These are phyloP conservation scores for Callaeas wilsoni DNA, from an alignment of 2,113 vertebrate genomes.

Conservation along the genomic window DNA sequence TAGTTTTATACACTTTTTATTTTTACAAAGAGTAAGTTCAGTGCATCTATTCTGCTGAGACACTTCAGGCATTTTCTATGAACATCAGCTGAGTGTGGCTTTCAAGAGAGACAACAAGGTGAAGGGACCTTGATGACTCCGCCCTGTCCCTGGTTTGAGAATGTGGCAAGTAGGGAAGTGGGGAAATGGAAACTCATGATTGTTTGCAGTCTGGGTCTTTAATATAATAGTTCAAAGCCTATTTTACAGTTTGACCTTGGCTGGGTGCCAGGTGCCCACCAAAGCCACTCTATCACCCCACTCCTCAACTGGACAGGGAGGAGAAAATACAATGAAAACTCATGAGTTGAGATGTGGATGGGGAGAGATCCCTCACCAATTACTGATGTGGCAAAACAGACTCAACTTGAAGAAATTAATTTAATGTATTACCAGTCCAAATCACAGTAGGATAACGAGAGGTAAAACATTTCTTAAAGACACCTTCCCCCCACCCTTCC, in stretches of 20 bases:
- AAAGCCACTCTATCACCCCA: neutral
- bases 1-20: neutral
- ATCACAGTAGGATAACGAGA: neutral
- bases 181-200: neutral
- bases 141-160: neutral
- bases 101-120: neutral
- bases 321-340: neutral
- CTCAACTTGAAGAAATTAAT: neutral
- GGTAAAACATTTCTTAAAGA: neutral
- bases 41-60: neutral
- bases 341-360: fast-evolving
- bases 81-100: neutral
- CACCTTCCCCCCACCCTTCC: neutral
- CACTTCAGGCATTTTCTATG: neutral
- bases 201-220: neutral
- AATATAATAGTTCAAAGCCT: neutral
- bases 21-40: neutral
- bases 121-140: neutral
- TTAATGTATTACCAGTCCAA: neutral
- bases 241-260: neutral
- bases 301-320: neutral
- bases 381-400: neutral
- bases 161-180: neutral
- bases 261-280: neutral
- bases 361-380: neutral